Evolutionary conservation across 2,888 invertebrate species (phyloP).

Genomic region (Tetragonisca angustula): DNA sequence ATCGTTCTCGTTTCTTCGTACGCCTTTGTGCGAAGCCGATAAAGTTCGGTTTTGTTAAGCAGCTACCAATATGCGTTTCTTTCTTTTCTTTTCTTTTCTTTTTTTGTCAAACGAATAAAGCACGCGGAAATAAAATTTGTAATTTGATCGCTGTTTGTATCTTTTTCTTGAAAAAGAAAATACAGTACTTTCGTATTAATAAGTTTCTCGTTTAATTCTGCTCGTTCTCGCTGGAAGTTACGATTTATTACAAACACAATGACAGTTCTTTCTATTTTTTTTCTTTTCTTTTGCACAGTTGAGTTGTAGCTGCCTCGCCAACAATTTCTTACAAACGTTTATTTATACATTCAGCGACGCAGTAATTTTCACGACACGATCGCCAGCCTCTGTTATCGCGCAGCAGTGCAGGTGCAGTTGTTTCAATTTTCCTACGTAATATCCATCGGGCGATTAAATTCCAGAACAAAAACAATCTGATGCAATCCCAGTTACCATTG

Average conservation of each 20-base stretch:
- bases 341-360: not conserved
- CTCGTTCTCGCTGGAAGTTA: too few relatives aligned
- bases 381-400: too few relatives aligned
- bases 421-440: too few relatives aligned
- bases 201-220: too few relatives aligned
- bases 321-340: not conserved
- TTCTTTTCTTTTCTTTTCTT: not conserved
- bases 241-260: not conserved
- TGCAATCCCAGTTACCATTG: too few relatives aligned
- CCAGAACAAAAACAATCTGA: too few relatives aligned
- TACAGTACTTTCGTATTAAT: too few relatives aligned
- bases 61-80: not conserved
- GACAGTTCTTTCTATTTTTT: not conserved
- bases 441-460: too few relatives aligned
- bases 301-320: not conserved
- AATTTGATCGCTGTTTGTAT: too few relatives aligned
- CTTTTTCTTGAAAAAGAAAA: too few relatives aligned
- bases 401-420: too few relatives aligned
- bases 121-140: not conserved
- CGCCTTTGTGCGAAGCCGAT: not conserved
- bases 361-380: too few relatives aligned
- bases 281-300: not conserved
- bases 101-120: not conserved
- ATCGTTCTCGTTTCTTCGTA: slow-evolving; percentile 1
- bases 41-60: not conserved